phyloP scores from a whole-genome alignment of 1,140 invertebrate genomes.

The Orius laevigatus region DNA sequence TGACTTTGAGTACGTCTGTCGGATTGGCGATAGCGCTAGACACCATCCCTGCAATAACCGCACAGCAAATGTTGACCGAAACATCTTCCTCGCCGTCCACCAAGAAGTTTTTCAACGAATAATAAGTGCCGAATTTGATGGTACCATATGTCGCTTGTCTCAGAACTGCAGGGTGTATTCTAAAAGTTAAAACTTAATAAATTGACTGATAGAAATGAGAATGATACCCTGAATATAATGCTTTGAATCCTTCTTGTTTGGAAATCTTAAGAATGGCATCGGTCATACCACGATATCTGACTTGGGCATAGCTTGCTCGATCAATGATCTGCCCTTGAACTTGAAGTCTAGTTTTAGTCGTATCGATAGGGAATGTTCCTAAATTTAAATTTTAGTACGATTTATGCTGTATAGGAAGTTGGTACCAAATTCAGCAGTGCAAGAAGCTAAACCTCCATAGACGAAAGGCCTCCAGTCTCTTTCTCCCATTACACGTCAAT shows the following conservation, averaged over 20 bases:
- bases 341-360: constrained; percentile 89
- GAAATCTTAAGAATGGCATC: constrained; percentile 73
- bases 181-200: constrained; percentile 30
- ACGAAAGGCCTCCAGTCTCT: constrained; percentile 75
- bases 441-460: constrained; percentile 83
- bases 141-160: constrained; percentile 90
- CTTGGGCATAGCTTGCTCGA: constrained; percentile 43
- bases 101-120: constrained; percentile 61
- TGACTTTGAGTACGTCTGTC: constrained; percentile 95
- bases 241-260: constrained; percentile 60
- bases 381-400: constrained; percentile 21
- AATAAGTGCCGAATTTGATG: constrained; percentile 92
- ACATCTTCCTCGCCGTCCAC: constrained; percentile 49
- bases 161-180: constrained; percentile 78
- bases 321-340: constrained; percentile 83
- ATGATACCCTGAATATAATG: constrained; percentile 65
- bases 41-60: constrained; percentile 64
- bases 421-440: constrained; percentile 83
- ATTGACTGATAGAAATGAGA: constrained; percentile 13
- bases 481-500: constrained; percentile 33
- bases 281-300: constrained; percentile 79
- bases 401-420: constrained; percentile 3
- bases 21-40: constrained; percentile 93
- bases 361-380: constrained; percentile 97
- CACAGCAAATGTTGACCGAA: constrained; percentile 68